Percentiles rank a stretch among this genome's conserved stretches.
These are phyloP conservation scores for Morpho achilles DNA, from an alignment of 2,888 invertebrate species.

Conservation along the genomic window DNA sequence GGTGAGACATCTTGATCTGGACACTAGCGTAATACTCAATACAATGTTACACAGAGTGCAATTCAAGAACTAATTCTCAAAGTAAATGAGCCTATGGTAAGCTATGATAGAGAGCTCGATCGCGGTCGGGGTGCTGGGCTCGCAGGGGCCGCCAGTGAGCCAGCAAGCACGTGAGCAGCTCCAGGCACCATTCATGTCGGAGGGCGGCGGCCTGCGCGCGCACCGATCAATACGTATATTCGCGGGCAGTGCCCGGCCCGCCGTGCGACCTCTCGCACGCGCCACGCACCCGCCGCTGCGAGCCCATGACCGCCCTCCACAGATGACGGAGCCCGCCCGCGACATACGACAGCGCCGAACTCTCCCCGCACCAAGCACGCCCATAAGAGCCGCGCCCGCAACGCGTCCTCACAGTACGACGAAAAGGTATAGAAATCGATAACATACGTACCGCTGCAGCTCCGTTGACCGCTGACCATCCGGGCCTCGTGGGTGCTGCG, in stretches of 20 bases:
- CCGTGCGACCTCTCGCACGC: slow-evolving; percentile 58
- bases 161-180: slow-evolving; percentile 65
- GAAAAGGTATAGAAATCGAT: slow-evolving; percentile 71
- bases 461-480: slow-evolving; percentile 38
- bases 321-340: slow-evolving; percentile 78
- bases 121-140: slow-evolving; percentile 30
- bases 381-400: slow-evolving; percentile 42
- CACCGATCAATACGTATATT: slow-evolving; percentile 62
- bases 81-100: no score
- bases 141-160: slow-evolving; percentile 34
- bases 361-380: slow-evolving; percentile 59
- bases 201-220: slow-evolving; percentile 59
- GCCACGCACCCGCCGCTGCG: slow-evolving; percentile 40
- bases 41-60: no score
- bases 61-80: no score
- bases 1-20: no score
- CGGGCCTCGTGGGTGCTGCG: slow-evolving; percentile 23
- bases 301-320: slow-evolving; percentile 71
- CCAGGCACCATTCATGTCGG: slow-evolving; percentile 68
- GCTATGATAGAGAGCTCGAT: no score
- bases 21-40: no score
- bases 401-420: slow-evolving; percentile 43
- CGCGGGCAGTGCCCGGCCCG: slow-evolving; percentile 66
- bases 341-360: slow-evolving; percentile 52
- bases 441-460: slow-evolving; percentile 46